phyloP scores from a whole-genome alignment of 2,888 invertebrate species.

The Itoplectis maculator region DNA sequence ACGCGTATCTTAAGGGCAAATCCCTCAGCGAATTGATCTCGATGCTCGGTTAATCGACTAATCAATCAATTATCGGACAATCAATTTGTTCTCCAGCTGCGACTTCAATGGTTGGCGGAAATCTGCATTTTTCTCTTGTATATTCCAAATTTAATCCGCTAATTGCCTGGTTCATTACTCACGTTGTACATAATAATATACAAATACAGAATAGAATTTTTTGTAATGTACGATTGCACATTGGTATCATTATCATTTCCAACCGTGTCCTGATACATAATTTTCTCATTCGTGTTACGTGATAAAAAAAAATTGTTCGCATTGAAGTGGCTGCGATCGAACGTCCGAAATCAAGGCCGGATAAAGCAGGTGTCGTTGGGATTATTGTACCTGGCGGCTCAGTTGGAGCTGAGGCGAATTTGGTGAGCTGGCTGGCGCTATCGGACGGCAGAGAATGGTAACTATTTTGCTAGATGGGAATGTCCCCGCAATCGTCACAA shows the following conservation, averaged over 20 bases:
- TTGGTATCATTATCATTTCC: too few relatives aligned
- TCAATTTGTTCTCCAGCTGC: background rate
- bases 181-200: background rate
- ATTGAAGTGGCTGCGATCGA: too few relatives aligned
- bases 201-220: slow-evolving; percentile 5
- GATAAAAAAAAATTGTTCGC: background rate
- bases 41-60: slow-evolving; percentile 56
- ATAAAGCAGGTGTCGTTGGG: background rate
- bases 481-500: too few relatives aligned
- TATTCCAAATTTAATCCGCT: background rate
- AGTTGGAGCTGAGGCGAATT: too few relatives aligned
- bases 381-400: background rate
- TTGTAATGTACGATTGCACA: too few relatives aligned
- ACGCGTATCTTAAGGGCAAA: slow-evolving; percentile 64
- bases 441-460: background rate
- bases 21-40: slow-evolving; percentile 63
- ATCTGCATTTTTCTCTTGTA: too few relatives aligned
- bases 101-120: too few relatives aligned
- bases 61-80: background rate
- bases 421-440: too few relatives aligned
- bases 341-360: background rate
- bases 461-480: background rate
- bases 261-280: background rate
- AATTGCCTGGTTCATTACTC: background rate
- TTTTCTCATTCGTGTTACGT: too few relatives aligned